Evolutionary conservation across 2,113 vertebrate genomes (phyloP).

Genomic region (Zosterops hypoxanthus): DNA sequence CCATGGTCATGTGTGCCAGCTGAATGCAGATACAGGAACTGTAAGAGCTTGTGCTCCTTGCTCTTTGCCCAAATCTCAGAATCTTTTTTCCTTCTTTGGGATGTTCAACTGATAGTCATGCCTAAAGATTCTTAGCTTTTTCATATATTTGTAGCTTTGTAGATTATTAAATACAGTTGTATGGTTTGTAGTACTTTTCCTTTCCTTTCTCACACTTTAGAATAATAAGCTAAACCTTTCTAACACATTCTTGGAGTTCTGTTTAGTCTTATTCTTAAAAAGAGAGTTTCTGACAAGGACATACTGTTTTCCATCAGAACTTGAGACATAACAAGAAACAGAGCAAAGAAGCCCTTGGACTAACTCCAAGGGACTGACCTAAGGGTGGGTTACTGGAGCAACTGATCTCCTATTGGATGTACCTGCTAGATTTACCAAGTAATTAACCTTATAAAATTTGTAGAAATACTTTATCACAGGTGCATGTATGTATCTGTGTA

Average conservation of each 20-base stretch:
- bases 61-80: not conserved
- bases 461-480: not conserved
- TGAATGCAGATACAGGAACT: not conserved
- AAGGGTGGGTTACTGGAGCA: not conserved
- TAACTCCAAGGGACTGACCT: not conserved
- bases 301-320: not conserved
- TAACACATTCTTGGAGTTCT: not conserved
- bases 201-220: not conserved
- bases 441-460: not conserved
- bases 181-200: not conserved
- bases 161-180: not conserved
- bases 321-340: not conserved
- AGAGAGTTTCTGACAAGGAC: not conserved
- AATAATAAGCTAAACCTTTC: not conserved
- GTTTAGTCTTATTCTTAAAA: not conserved
- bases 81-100: not conserved
- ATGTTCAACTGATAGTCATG: not conserved
- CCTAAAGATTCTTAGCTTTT: not conserved
- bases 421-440: not conserved
- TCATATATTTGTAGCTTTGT: not conserved
- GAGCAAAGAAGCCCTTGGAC: not conserved
- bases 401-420: not conserved
- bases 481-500: not conserved
- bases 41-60: not conserved
- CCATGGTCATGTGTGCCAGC: rapidly evolving